Evolutionary conservation across 2,888 invertebrate genomes (phyloP).

Genomic region (Trachelus tabidus): DNA sequence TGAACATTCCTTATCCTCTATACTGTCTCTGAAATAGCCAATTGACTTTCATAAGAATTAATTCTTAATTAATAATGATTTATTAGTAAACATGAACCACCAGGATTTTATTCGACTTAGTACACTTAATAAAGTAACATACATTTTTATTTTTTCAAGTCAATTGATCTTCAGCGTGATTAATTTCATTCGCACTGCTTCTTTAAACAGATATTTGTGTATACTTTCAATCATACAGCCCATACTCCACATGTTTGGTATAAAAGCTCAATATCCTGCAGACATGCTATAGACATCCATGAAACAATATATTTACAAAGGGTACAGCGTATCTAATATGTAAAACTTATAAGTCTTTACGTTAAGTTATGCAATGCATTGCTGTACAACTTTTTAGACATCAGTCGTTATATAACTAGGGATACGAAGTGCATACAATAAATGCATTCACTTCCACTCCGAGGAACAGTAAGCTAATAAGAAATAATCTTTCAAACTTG

Average conservation of each 20-base stretch:
- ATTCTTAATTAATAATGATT: neutral
- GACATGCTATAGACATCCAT: neutral
- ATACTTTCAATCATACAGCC: too few relatives aligned
- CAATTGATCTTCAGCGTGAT: neutral
- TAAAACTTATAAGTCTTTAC: neutral
- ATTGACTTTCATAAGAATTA: neutral
- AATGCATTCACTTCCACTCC: neutral
- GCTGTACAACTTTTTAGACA: neutral
- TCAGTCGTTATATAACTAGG: neutral
- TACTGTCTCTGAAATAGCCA: neutral
- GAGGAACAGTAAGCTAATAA: neutral
- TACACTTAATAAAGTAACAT: neutral
- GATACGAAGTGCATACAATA: neutral
- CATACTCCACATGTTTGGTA: too few relatives aligned
- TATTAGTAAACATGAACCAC: neutral
- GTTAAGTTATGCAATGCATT: neutral
- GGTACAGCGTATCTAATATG: neutral
- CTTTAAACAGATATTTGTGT: too few relatives aligned
- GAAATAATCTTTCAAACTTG: neutral
- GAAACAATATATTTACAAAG: neutral
- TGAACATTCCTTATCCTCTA: neutral
- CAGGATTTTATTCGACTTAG: neutral
- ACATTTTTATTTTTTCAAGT: neutral
- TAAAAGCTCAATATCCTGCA: neutral
- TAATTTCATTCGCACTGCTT: neutral